These are phyloP conservation scores for Chaetoderma sp. DNA, from an alignment of 2,888 invertebrate species.

Conservation along the genomic window DNA sequence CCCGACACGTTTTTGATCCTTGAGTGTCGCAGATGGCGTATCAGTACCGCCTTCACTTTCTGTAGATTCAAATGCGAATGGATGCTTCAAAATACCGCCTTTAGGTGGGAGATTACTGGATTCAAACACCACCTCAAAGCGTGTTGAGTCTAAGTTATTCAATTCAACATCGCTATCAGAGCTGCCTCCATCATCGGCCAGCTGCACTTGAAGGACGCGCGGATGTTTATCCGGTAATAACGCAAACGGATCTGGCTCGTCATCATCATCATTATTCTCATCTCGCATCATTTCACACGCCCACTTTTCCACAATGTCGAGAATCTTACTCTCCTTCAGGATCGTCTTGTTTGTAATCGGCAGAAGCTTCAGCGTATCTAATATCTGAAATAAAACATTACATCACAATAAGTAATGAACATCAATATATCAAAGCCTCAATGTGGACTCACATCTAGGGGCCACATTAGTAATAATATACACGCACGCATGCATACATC, in stretches of 20 bases:
- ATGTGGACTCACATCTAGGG: not conserved
- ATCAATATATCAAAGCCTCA: not conserved
- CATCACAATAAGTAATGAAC: not conserved
- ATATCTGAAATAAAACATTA: constrained; percentile 72
- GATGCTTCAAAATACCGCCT: no score
- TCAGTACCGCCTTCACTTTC: constrained; percentile 13
- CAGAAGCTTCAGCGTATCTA: constrained; percentile 84
- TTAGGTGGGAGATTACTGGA: no score
- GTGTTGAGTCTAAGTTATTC: not conserved
- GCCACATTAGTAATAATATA: not conserved
- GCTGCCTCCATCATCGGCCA: constrained; percentile 54
- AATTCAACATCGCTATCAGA: constrained; percentile 48
- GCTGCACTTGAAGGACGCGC: constrained; percentile 45
- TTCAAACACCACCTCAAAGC: no score
- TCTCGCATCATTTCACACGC: constrained; percentile 64
- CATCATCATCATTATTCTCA: constrained; percentile 35
- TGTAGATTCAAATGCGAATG: not conserved
- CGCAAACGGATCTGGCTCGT: no score
- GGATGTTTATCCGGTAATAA: no score
- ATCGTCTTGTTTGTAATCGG: constrained; percentile 95
- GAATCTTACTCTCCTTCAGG: constrained; percentile 91
- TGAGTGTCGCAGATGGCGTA: not conserved
- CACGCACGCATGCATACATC: no score
- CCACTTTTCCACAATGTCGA: constrained; percentile 88
- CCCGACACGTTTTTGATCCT: not conserved